Base-by-base conservation (phyloP, 2,113 vertebrate species). In the Origma solitaria region DNA sequence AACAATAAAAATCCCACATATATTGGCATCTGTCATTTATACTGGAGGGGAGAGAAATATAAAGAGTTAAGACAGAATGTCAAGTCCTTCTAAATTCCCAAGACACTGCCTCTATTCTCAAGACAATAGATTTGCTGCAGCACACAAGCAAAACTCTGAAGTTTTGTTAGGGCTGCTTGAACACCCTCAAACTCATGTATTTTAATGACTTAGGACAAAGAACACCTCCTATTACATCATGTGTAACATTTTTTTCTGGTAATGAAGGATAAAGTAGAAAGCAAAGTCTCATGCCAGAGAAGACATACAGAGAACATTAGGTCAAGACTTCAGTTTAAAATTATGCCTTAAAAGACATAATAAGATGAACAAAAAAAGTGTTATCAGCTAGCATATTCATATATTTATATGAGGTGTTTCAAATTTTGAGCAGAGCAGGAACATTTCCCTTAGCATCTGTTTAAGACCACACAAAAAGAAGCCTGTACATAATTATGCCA, bases 121-220 rank as follows among this genome's bases (percentile, higher is more conserved):
- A 86, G 37, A 35, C 30, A 37, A 71, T 25, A 53, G 2, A 57
- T 0, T 0, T 20, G 40, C 53, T 82, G 5, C 22, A 53, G 58
- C 66, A 85, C 37, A 76, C 45, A 81, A 61, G 22, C 27, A 50
- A 44, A 82, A 56, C 33, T 50, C 49, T 3, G 1, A 50, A 8
- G 31, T 71, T 87, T 47, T 75, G 25, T 65, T 53, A 51, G 45
- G 31, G 66, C 51, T 96, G 61, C 44, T 31, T 62, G 82, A 91
- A 91, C 4, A 6, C 42, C 20, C 30, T 58, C 77, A 76, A 9
- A 16, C 44, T 90, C 69, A 31, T 49, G 30, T 58, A 71, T 85
- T 96, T 82, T 40, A 93, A 82, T 79, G 57, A 84, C 65, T 72
- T 40, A 10, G 51, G 31, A 71, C 49, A 90, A 82, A 93, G 33